Base-by-base conservation (phyloP, 1,140 invertebrate genomes). In the Eufriesea mexicana region DNA sequence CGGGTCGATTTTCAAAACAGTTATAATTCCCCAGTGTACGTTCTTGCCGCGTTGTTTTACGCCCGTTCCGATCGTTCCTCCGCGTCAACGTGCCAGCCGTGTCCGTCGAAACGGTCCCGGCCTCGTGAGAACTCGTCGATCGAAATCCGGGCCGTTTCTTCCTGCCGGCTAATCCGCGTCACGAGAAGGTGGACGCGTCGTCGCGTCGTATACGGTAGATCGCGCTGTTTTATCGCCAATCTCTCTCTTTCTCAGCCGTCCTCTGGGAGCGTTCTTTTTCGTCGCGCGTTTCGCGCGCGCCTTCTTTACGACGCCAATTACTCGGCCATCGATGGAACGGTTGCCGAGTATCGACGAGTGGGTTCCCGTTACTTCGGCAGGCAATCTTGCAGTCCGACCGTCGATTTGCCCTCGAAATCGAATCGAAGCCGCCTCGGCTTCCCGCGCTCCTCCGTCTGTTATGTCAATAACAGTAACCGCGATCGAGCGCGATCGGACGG, bases 401-500 rank as follows among this genome's bases (percentile, higher is more conserved):
- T 87, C 86, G 84, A 88, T 86, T 89, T 89, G 87, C 87, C 86
- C 84, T 88, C 86, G 77, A 89, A 89, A 89, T 89, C 86, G 76
- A 83, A 85, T 83, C 76, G 62, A 51, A 49, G 51, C 54, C 20
- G 71, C 66, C 12, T 42, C 84, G 72, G 67, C 61, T 45, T 72
- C 45, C 71, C 76, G 59, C 45, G 42, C 10, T 6, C 23, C 28
- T 47, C 28, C 71, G 55, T 51, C 70, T 59, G 70, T 72, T 61
- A 45, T 80, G 79, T 78, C 78, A 68, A 82, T 82, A 76, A 82
- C 73, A 82, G 45, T 82, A 82, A 82, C 79, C 28, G 61, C 70
- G 25, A 51, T 51, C 25, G 67, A 54, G 57, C 35, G 42, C 10
- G 54, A 80, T 59, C 62, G 67, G 16, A 25, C 35, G 35, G 35